A percentile compares a stretch with the other conserved stretches of the same genome.
Evolutionary conservation across 2,797 vertebrate genomes (phyloP).

Genomic region (Psittacula echo): DNA sequence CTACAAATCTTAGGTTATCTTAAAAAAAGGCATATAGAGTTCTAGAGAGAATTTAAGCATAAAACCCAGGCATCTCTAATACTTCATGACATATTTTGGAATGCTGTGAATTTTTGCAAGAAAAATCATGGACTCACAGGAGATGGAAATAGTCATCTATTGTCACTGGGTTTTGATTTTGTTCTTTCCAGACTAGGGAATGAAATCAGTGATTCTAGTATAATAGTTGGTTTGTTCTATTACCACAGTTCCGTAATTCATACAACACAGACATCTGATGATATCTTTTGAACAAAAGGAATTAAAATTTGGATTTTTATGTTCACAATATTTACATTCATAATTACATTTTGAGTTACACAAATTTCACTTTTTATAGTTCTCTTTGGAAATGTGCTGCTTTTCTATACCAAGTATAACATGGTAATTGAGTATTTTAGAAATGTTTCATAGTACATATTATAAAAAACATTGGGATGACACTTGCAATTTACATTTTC

Average conservation of each 20-base stretch:
- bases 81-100: background rate
- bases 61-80: background rate
- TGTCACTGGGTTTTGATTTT: background rate
- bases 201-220: background rate
- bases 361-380: background rate
- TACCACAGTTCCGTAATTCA: background rate
- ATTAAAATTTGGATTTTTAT: background rate
- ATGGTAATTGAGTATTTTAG: background rate
- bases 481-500: slow-evolving; percentile 8
- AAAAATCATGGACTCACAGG: background rate
- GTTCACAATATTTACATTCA: background rate
- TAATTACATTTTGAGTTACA: background rate
- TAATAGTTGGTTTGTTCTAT: background rate
- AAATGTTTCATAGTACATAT: background rate
- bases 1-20: background rate
- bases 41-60: background rate
- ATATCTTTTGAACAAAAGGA: background rate
- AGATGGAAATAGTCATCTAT: background rate
- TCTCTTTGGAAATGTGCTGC: background rate
- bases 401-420: background rate
- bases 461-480: background rate
- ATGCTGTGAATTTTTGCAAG: background rate
- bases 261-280: background rate
- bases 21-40: background rate
- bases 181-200: background rate